Percentiles rank a stretch among this genome's conserved stretches.
These are phyloP conservation scores for Lasioglossum marginatum DNA, from an alignment of 2,888 invertebrate species.

Conservation along the genomic window DNA sequence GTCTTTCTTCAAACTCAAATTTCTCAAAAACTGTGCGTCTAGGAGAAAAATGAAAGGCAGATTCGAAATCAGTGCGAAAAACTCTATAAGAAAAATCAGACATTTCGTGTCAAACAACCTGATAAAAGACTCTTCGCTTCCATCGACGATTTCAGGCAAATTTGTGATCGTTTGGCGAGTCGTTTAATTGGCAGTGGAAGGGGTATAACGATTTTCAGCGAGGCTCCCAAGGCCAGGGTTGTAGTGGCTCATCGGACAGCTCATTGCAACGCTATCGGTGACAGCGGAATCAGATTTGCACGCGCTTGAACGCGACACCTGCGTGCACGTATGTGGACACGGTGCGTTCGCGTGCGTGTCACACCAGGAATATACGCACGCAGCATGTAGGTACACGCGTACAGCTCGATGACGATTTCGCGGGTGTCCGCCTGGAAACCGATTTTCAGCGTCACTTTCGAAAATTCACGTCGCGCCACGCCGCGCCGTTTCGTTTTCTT, in stretches of 20 bases:
- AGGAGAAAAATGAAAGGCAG: too few species aligned
- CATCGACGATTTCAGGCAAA: not conserved
- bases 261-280: conserved; percentile 35
- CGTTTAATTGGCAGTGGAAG: not conserved
- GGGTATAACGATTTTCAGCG: not conserved
- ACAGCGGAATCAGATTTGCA: conserved; percentile 50
- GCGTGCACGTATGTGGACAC: conserved; percentile 49
- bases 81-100: too few species aligned
- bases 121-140: not conserved
- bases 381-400: conserved; percentile 15
- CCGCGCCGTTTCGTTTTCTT: not conserved
- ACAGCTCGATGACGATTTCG: conserved; percentile 13
- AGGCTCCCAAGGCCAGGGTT: conserved; percentile 13
- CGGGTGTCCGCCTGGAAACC: conserved; percentile 2
- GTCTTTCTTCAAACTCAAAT: too few species aligned
- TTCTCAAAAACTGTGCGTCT: too few species aligned
- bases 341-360: conserved; percentile 37
- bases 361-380: conserved; percentile 26
- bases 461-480: conserved; percentile 16
- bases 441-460: conserved; percentile 29
- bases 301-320: conserved; percentile 53
- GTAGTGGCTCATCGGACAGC: not conserved
- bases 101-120: too few species aligned
- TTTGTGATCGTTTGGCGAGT: not conserved
- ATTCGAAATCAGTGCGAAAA: too few species aligned